Evolutionary conservation across 1,140 invertebrate species (phyloP), one percentile per base, ranked within the genome.

Genomic region (Drosophila kanapiae): DNA sequence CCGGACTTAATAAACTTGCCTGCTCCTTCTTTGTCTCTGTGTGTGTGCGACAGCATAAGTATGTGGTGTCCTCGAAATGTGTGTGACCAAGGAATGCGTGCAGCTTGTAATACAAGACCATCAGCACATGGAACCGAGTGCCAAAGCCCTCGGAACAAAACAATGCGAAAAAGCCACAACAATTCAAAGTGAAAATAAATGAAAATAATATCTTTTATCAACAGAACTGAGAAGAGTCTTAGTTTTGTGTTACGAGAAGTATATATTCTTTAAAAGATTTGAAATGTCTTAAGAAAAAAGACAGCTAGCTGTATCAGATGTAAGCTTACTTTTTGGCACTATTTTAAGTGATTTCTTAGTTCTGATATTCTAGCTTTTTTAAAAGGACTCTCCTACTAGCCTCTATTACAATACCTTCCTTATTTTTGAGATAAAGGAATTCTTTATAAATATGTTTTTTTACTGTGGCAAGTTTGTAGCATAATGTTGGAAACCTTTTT

Each of bases 1-100:
- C 80, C 57, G 80, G 83, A 80, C 84, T 77, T 88, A 81, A 88
- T 90, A 90, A 90, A 90, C 84, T 90, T 83, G 72, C 65, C 43
- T 70, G 64, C 51, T 38, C 43, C 56, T 38, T 43, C 47, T 38
- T 45, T 70, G 64, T 47, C 42, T 71, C 18, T 60, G 35, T 74
- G 60, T 49, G 47, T 5, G 47, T 16, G 31, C 49, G 6, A 18
- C n/a, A 31, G 31, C 7, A 54, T 54, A 54, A 54, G 51, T 54
- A 54, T 63, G 48, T 31, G 45, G 40, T 63, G 62, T 42, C 48
- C 61, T 40, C 62, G 62, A 67, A 88, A 84, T 83, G 80, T 88
- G 64, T 80, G 70, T 60, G 47, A 60, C 53, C 75, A 54, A 78
- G 80, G 80, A 88, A 87, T 87, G 84, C 83, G 71, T 83, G 63